phyloP scores from a whole-genome alignment of 2,797 vertebrate species.

The Mormyrus proboscirostris region DNA sequence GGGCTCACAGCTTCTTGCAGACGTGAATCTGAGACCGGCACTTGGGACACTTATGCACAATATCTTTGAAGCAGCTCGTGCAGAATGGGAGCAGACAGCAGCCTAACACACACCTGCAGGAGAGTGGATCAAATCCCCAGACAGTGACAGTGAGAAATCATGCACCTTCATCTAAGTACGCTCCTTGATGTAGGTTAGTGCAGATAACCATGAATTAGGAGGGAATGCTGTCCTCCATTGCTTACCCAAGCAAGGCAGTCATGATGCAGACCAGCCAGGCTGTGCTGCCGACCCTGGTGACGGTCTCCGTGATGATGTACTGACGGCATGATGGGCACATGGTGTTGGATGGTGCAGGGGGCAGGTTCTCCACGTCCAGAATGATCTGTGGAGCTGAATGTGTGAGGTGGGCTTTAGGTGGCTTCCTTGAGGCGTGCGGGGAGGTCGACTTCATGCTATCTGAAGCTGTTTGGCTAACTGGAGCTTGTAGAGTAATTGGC shows the following conservation, averaged over 20 bases:
- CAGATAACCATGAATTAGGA: not conserved
- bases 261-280: constrained; percentile 51
- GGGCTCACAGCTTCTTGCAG: constrained; percentile 46
- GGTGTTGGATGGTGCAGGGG: constrained; percentile 38
- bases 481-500: not conserved
- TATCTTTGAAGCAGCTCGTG: constrained; percentile 42
- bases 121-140: not conserved
- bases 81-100: constrained; percentile 66
- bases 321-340: constrained; percentile 55
- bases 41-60: constrained; percentile 54
- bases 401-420: not conserved
- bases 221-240: not conserved
- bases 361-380: constrained; percentile 44
- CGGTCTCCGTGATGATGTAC: constrained; percentile 51
- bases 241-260: constrained; percentile 45
- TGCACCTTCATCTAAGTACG: not conserved
- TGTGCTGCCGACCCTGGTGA: constrained; percentile 31
- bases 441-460: not conserved
- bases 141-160: not conserved
- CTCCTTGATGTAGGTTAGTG: not conserved
- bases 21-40: constrained; percentile 47
- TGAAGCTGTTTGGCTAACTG: not conserved
- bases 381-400: constrained; percentile 55
- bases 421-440: not conserved
- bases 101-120: constrained; percentile 52